A percentile compares a stretch with the other conserved stretches of the same genome.
phyloP scores from a whole-genome alignment of 2,888 invertebrate genomes.

The Trichogramma evanescens region DNA sequence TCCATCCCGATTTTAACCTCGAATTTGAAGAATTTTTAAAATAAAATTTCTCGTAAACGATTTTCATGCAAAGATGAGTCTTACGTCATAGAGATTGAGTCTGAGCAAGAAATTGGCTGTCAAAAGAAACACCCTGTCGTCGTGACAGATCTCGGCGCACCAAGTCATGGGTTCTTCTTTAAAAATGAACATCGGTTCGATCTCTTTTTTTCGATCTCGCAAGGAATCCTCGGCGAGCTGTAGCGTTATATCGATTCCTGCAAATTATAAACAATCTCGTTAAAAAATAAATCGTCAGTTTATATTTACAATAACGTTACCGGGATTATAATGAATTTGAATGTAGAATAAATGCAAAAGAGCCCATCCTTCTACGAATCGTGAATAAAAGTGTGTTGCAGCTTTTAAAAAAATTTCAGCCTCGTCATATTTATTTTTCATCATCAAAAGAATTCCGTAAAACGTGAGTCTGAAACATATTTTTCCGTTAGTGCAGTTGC shows the following conservation, averaged over 20 bases:
- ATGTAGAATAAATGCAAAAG: slow-evolving; percentile 34
- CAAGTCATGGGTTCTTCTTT: slow-evolving; percentile 32
- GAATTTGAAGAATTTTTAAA: no score
- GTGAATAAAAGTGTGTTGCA: slow-evolving; percentile 30
- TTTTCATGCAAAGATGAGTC: not conserved
- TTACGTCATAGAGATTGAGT: slow-evolving; percentile 32
- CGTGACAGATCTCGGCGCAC: slow-evolving; percentile 28
- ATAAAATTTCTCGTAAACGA: no score
- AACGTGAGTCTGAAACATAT: slow-evolving; percentile 27
- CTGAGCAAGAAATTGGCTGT: slow-evolving; percentile 30
- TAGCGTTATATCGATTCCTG: slow-evolving; percentile 32
- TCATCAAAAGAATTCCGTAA: slow-evolving; percentile 29
- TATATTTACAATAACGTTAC: slow-evolving; percentile 18
- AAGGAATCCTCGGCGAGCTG: slow-evolving; percentile 32
- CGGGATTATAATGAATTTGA: slow-evolving; percentile 32
- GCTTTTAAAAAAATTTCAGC: slow-evolving; percentile 33
- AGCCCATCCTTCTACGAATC: slow-evolving; percentile 33
- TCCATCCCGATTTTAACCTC: no score
- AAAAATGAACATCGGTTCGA: slow-evolving; percentile 6
- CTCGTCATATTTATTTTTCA: slow-evolving; percentile 25
- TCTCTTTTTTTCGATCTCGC: slow-evolving; percentile 23
- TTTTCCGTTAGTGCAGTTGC: not conserved
- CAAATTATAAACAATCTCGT: no score
- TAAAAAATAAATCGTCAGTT: no score
- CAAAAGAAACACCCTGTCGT: slow-evolving; percentile 25